Percentiles rank a stretch among this genome's conserved stretches.
phyloP scores from a whole-genome alignment of 2,888 invertebrate genomes.

The Palloptera scutellata region DNA sequence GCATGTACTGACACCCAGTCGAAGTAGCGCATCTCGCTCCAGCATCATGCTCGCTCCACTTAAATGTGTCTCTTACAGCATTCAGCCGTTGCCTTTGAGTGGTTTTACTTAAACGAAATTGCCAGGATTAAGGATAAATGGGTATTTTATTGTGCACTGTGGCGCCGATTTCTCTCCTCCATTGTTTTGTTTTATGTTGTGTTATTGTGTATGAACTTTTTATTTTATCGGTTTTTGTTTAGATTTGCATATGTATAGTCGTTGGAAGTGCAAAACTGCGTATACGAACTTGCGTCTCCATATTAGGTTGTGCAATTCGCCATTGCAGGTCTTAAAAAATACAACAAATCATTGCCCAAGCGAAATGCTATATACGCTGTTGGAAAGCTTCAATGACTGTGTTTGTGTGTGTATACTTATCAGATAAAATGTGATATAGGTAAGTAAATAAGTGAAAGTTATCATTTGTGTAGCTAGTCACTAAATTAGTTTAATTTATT shows the following conservation, averaged over 20 bases:
- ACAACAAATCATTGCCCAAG: too few relatives aligned
- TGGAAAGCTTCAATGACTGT: conserved; percentile 1
- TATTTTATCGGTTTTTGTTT: background rate
- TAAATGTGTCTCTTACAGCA: too few relatives aligned
- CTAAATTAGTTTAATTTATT: too few relatives aligned
- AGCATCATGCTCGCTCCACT: too few relatives aligned
- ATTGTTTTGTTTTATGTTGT: conserved; percentile 40
- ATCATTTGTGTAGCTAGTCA: too few relatives aligned
- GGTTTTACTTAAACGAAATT: conserved; percentile 44
- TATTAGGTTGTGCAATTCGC: conserved; percentile 21
- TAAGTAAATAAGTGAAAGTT: too few relatives aligned
- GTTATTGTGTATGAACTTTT: conserved; percentile 22
- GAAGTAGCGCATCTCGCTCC: too few relatives aligned
- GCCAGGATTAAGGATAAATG: conserved; percentile 45
- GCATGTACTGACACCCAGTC: too few relatives aligned
- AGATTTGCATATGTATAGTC: conserved; percentile 5
- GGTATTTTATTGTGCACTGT: conserved; percentile 41
- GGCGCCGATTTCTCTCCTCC: conserved; percentile 19
- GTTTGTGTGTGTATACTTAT: conserved; percentile 16
- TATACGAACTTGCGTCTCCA: conserved; percentile 11
- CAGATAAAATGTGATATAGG: background rate
- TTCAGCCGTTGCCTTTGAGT: conserved; percentile 39
- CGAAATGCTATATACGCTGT: background rate
- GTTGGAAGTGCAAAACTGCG: conserved; percentile 16
- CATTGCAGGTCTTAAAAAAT: too few relatives aligned